These are phyloP conservation scores for Pyralis farinalis DNA, from an alignment of 2,888 invertebrate genomes.

Conservation along the genomic window DNA sequence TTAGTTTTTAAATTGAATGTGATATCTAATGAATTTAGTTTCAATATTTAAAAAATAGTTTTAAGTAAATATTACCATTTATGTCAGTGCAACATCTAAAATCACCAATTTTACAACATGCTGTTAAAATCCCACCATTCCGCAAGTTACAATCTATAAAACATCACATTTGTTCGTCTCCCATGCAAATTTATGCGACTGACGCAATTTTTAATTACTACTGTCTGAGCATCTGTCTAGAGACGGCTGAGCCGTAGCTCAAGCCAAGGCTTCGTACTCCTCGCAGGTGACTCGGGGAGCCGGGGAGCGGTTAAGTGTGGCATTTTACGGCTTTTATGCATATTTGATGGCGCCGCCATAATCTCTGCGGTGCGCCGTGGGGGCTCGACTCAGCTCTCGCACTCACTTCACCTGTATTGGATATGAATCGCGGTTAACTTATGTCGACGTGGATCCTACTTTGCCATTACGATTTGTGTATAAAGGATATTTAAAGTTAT, in stretches of 20 bases:
- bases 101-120: not conserved
- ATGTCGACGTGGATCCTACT: slow-evolving; percentile 18
- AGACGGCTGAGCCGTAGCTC: slow-evolving; percentile 13
- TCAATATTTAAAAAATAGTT: no score
- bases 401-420: slow-evolving; percentile 47
- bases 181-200: slow-evolving; percentile 60
- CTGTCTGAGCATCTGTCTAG: slow-evolving; percentile 37
- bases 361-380: slow-evolving; percentile 72
- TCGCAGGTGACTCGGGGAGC: slow-evolving; percentile 64
- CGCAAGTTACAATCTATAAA: slow-evolving; percentile 15
- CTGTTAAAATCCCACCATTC: not conserved
- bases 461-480: slow-evolving; percentile 2
- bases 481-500: not conserved
- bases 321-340: slow-evolving; percentile 81
- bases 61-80: no score
- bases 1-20: no score
- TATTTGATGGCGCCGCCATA: slow-evolving; percentile 79
- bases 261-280: slow-evolving; percentile 10
- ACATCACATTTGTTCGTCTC: slow-evolving; percentile 29
- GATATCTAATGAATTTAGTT: no score
- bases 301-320: slow-evolving; percentile 75
- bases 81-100: no score
- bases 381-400: slow-evolving; percentile 20
- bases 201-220: slow-evolving; percentile 76
- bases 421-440: slow-evolving; percentile 50